These are phyloP conservation scores for Ochropacha duplaris DNA, from an alignment of 2,888 invertebrate genomes.

Conservation along the genomic window DNA sequence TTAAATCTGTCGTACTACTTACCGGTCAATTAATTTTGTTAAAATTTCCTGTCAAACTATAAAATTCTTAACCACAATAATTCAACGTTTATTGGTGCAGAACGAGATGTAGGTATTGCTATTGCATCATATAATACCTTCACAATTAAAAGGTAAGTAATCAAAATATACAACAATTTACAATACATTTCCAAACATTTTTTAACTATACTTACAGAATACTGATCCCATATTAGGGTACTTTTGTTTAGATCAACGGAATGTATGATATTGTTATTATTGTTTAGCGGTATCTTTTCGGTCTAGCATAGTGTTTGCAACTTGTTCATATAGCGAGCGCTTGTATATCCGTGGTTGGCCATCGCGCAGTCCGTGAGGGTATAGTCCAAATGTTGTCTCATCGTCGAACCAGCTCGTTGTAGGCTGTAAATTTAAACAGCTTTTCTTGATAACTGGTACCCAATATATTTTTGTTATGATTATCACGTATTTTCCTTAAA, in stretches of 20 bases:
- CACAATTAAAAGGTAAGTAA: background rate
- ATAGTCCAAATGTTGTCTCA: slow-evolving; percentile 50
- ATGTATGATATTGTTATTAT: slow-evolving; percentile 28
- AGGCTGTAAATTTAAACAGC: slow-evolving; percentile 50
- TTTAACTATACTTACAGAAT: background rate
- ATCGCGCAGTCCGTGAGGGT: slow-evolving; percentile 52
- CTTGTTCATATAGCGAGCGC: slow-evolving; percentile 65
- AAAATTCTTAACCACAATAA: background rate
- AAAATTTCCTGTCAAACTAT: too few species aligned
- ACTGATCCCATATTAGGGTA: slow-evolving; percentile 5
- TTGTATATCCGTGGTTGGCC: slow-evolving; percentile 74
- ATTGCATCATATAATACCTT: background rate
- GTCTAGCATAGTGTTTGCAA: slow-evolving; percentile 57
- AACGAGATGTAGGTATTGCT: too few species aligned
- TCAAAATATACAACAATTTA: background rate
- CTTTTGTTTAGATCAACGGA: background rate
- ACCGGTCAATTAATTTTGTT: too few species aligned
- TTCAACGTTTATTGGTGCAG: too few species aligned
- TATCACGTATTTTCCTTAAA: slow-evolving; percentile 1
- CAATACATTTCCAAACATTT: background rate
- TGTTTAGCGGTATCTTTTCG: slow-evolving; percentile 40
- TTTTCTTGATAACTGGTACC: background rate
- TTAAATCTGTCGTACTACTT: too few species aligned
- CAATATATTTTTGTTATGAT: background rate
- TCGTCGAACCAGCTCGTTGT: slow-evolving; percentile 71